Base-by-base conservation (phyloP, 2,113 vertebrate species). In the Bubo bubo region DNA sequence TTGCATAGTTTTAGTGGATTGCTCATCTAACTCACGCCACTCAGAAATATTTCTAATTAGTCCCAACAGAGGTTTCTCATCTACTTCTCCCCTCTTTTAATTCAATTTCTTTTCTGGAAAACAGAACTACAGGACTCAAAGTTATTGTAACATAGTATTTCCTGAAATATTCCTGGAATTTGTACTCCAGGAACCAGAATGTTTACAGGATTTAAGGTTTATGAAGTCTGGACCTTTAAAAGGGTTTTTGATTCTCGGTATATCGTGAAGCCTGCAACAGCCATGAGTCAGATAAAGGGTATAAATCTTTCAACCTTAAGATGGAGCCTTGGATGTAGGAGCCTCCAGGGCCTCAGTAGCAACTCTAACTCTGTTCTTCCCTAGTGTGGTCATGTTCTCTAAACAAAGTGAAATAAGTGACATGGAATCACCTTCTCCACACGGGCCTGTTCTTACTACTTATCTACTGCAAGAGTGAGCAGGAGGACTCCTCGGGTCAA, bases 1-100 rank as follows among this genome's bases (percentile, higher is more conserved):
- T 75, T 88, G 39, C 47, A 88, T 18, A 68, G 56, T 19, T 90
- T 92, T n/a, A 82, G 30, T 34, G 83, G 60, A 90, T 66, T 90
- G 86, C 47, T 88, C 75, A 82, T 67, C 52, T 91, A 75, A 75
- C 41, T 67, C 66, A 59, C 32, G 8, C 49, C 53, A 88, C 79
- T 82, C 53, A 88, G 68, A 79, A 94, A 68, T 88, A 86, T 72
- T 90, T 72, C 79, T 92, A 79, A 88, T 92, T 86, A 91, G 28
- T 86, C 89, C 86, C 75, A 83, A 34, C 28, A 79, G 75, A 88
- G 53, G 21, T 52, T 86, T 88, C 79, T 93, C 62, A 43, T 68
- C 49, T 94, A 68, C 56, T 88, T 83, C 49, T 83, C 26, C 34
- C 39, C 47, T 55, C 56, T 37, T 89, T 60, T 70, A 90, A 88